Percentiles rank a stretch among this genome's conserved stretches.
Conservation (phyloP, 2,888 invertebrate genomes). For the Matsumyia berberina region DNA sequence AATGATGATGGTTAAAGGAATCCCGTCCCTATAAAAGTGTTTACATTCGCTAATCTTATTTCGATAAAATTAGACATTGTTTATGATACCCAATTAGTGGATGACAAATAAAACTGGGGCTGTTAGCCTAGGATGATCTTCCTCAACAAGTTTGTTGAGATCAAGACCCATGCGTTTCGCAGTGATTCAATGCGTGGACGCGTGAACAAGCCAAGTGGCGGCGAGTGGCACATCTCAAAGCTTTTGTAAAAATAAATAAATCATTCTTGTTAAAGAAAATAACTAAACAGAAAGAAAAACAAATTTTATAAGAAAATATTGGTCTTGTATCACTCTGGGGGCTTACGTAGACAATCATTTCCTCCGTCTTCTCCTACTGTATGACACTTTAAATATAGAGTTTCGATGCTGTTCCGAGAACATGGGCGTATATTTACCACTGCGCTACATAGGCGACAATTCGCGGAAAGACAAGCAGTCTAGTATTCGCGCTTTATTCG, state of each 20-base stretch:
- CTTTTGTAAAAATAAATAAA: slow-evolving; percentile 41
- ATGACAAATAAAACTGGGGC: slow-evolving; percentile 35
- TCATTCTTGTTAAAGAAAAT: slow-evolving; percentile 18
- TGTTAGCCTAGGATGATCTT: slow-evolving; percentile 15
- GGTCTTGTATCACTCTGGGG: slow-evolving; percentile 20
- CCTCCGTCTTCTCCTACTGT: slow-evolving; percentile 1
- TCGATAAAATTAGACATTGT: slow-evolving; percentile 14
- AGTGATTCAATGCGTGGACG: slow-evolving; percentile 38
- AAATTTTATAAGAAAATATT: slow-evolving; percentile 9
- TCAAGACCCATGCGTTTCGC: slow-evolving; percentile 25
- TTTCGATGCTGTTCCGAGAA: slow-evolving; percentile 32
- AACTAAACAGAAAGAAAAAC: slow-evolving; percentile 5
- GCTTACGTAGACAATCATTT: slow-evolving; percentile 27
- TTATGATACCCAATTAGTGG: slow-evolving; percentile 16
- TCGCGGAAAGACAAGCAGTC: slow-evolving; percentile 74
- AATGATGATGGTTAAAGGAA: too few relatives aligned
- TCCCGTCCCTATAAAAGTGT: background rate
- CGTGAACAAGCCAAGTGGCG: slow-evolving; percentile 13
- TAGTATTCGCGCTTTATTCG: slow-evolving; percentile 69
- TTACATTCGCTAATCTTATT: slow-evolving; percentile 23
- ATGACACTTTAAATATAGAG: slow-evolving; percentile 60
- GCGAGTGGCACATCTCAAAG: slow-evolving; percentile 30
- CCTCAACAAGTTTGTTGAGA: background rate
- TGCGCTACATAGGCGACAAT: slow-evolving; percentile 58
- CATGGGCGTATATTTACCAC: slow-evolving; percentile 49